A percentile compares a stretch with the other conserved stretches of the same genome.
Conservation (phyloP, 64 coral and sea anemone genomes). For the Anthopleura sola region DNA sequence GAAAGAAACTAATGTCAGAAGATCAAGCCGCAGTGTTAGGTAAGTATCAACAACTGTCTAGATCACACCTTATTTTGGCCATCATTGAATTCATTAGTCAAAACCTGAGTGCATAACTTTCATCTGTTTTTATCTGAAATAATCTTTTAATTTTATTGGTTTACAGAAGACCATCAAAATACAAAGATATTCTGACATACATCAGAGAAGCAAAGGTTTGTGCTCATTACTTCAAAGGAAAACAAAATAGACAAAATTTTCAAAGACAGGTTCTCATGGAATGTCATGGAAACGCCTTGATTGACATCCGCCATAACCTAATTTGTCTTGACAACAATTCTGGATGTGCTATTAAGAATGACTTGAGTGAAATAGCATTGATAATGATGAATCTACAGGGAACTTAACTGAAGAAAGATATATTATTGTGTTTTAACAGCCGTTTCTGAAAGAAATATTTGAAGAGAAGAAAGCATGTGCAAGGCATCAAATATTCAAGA, state of each 20-base stretch:
- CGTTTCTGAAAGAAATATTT: constrained; percentile 39
- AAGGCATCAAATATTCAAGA: constrained; percentile 23
- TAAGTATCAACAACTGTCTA: background rate
- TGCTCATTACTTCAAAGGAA: too few relatives aligned
- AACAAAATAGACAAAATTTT: too few relatives aligned
- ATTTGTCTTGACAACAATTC: too few relatives aligned
- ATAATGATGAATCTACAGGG: too few relatives aligned
- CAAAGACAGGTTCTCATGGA: too few relatives aligned
- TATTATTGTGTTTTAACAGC: constrained; percentile 11
- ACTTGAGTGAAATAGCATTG: too few relatives aligned
- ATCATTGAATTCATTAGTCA: too few relatives aligned
- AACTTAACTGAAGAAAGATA: too few relatives aligned
- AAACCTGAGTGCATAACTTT: background rate
- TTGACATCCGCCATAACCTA: too few relatives aligned
- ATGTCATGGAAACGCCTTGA: too few relatives aligned
- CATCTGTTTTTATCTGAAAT: background rate
- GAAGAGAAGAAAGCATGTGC: constrained; percentile 24
- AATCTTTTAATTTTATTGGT: background rate
- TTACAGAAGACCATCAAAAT: background rate
- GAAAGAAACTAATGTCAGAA: background rate
- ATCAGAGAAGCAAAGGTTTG: constrained; percentile 50
- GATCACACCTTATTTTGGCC: background rate
- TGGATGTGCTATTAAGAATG: too few relatives aligned
- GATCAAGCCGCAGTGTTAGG: background rate
- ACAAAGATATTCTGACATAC: constrained; percentile 41